Evolutionary conservation across 2,888 invertebrate genomes (phyloP).

Genomic region (Drosophila hawaiiensis): DNA sequence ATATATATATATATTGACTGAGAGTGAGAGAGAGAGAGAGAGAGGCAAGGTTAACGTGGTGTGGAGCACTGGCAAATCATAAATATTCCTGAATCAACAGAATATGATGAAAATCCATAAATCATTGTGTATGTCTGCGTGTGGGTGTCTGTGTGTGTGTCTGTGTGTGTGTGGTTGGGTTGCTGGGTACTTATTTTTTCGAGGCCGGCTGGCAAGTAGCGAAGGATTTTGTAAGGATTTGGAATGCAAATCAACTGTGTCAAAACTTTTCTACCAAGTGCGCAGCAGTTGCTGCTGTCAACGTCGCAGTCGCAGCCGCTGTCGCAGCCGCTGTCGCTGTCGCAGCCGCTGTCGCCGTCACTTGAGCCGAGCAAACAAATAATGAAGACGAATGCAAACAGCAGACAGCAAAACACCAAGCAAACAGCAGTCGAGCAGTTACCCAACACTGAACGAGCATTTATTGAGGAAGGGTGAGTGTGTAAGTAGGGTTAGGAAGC

Average conservation of each 20-base stretch:
- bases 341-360: slow-evolving; percentile 37
- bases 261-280: slow-evolving; percentile 77
- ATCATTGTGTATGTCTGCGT: slow-evolving; percentile 70
- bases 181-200: slow-evolving; percentile 1
- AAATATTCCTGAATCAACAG: slow-evolving; percentile 84
- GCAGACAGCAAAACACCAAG: slow-evolving; percentile 80
- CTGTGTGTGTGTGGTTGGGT: slow-evolving; percentile 8
- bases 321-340: slow-evolving; percentile 5
- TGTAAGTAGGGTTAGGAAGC: slow-evolving; percentile 2
- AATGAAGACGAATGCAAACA: slow-evolving; percentile 81
- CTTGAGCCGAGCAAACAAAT: slow-evolving; percentile 76
- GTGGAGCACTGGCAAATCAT: slow-evolving; percentile 68
- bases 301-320: slow-evolving; percentile 11
- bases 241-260: slow-evolving; percentile 82
- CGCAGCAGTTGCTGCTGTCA: slow-evolving; percentile 58
- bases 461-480: background rate
- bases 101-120: slow-evolving; percentile 84
- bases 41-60: slow-evolving; percentile 51
- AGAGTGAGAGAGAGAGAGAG: slow-evolving; percentile 2
- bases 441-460: slow-evolving; percentile 8
- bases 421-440: slow-evolving; percentile 69
- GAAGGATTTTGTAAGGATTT: slow-evolving; percentile 68
- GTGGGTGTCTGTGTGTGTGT: slow-evolving; percentile 48
- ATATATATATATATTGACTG: background rate
- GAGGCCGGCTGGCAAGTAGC: slow-evolving; percentile 11